Conservation (phyloP, 2,113 vertebrate species). For the Gnathonemus echidnorhynchus region DNA sequence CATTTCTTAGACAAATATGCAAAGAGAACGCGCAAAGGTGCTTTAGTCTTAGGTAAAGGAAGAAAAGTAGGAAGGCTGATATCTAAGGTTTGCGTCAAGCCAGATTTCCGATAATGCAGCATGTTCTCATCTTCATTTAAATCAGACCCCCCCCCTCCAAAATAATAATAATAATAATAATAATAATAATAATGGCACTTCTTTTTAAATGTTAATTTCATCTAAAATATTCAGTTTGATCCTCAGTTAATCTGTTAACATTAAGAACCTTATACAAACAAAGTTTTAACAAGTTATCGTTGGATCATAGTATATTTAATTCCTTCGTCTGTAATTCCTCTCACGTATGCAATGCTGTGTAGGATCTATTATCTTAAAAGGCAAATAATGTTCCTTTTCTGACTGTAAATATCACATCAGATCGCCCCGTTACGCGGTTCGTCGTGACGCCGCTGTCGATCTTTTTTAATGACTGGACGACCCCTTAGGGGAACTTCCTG, state of each 20-base stretch:
- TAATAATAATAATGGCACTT: background rate
- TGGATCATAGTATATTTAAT: background rate
- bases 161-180: too few relatives aligned
- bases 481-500: background rate
- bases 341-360: background rate
- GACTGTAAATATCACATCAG: background rate
- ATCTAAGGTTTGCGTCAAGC: background rate
- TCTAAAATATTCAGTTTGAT: background rate
- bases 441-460: background rate
- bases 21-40: background rate
- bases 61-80: background rate
- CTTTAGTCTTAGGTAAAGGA: background rate
- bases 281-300: background rate
- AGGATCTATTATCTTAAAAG: background rate
- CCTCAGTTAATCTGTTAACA: background rate
- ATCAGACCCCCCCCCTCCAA: too few relatives aligned
- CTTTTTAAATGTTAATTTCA: background rate
- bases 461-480: conserved; percentile 6
- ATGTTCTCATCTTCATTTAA: too few relatives aligned
- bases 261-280: background rate
- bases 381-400: background rate
- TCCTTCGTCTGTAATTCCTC: background rate
- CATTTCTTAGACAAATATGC: background rate
- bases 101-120: background rate
- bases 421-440: background rate